Percentiles rank a stretch among this genome's conserved stretches.
Evolutionary conservation across 2,888 invertebrate species (phyloP).

Genomic region (Tachina grossa): DNA sequence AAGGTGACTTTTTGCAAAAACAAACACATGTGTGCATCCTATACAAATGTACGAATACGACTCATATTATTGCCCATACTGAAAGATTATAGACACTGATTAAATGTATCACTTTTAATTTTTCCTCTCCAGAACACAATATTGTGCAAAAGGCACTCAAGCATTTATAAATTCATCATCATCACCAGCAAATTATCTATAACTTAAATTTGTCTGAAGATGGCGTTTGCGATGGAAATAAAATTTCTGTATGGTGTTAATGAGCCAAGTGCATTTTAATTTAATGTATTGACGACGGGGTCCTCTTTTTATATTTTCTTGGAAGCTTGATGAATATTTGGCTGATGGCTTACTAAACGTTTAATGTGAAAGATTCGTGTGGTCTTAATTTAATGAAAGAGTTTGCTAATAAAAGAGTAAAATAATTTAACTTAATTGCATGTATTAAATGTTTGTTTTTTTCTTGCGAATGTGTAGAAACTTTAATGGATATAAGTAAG

Average conservation of each 20-base stretch:
- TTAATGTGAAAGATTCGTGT: not conserved
- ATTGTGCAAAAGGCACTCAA: conserved; percentile 38
- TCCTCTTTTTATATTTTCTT: not conserved
- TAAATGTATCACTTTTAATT: not conserved
- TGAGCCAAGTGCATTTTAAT: conserved; percentile 60
- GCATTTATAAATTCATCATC: conserved; percentile 47
- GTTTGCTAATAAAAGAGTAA: not conserved
- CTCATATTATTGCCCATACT: too few relatives aligned
- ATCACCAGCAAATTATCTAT: not conserved
- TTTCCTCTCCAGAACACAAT: not conserved
- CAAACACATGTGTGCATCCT: not conserved
- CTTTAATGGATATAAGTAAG: conserved; percentile 10
- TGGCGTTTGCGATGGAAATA: conserved; percentile 33
- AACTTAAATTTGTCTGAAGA: conserved; percentile 20
- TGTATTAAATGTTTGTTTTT: not conserved
- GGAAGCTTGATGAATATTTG: conserved; percentile 26
- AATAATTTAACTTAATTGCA: not conserved
- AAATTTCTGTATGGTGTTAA: conserved; percentile 37
- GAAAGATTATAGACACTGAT: too few relatives aligned
- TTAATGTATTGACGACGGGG: conserved; percentile 23
- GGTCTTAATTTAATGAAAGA: conserved; percentile 2
- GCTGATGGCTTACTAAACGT: conserved; percentile 15
- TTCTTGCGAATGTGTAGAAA: not conserved
- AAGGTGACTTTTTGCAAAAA: too few relatives aligned
- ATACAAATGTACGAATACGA: too few relatives aligned